Conservation (phyloP, 2,888 invertebrate species). For the Patella depressa region DNA sequence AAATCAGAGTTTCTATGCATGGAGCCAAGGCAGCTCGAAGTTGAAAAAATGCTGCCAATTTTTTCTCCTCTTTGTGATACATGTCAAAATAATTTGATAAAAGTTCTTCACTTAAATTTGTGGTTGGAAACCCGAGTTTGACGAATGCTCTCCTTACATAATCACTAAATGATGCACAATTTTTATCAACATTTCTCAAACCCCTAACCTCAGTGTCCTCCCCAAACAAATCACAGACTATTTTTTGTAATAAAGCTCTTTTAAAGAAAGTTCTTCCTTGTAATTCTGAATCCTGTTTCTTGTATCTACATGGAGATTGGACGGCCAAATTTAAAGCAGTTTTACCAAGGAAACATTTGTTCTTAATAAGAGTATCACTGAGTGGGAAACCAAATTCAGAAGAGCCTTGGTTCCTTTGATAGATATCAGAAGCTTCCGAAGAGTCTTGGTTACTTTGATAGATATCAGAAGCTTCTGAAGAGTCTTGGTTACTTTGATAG, state of each 20-base stretch:
- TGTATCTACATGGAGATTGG: constrained; percentile 84
- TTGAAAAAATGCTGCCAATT: constrained; percentile 78
- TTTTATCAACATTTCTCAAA: constrained; percentile 74
- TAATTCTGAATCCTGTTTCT: constrained; percentile 59
- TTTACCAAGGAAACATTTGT: constrained; percentile 76
- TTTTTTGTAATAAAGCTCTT: constrained; percentile 80
- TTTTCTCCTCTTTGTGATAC: constrained; percentile 37
- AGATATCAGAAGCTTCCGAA: too few species aligned
- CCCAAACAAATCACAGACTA: constrained; percentile 73
- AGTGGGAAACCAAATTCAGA: constrained; percentile 56
- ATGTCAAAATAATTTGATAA: constrained; percentile 39
- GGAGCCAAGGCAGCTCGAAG: constrained; percentile 84
- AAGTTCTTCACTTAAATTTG: constrained; percentile 35
- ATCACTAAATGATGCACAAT: constrained; percentile 78
- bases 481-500: too few species aligned
- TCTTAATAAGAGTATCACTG: constrained; percentile 45
- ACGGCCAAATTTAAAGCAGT: constrained; percentile 89
- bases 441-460: too few species aligned
- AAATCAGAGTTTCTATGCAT: constrained; percentile 84
- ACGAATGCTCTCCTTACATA: constrained; percentile 81
- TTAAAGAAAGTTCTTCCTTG: constrained; percentile 81
- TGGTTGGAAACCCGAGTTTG: constrained; percentile 76
- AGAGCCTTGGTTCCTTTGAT: background rate
- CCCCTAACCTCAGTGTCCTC: constrained; percentile 55
- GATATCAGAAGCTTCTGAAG: too few species aligned